Base-by-base conservation (phyloP, 2,797 vertebrate genomes). In the Sciurus vulgaris region DNA sequence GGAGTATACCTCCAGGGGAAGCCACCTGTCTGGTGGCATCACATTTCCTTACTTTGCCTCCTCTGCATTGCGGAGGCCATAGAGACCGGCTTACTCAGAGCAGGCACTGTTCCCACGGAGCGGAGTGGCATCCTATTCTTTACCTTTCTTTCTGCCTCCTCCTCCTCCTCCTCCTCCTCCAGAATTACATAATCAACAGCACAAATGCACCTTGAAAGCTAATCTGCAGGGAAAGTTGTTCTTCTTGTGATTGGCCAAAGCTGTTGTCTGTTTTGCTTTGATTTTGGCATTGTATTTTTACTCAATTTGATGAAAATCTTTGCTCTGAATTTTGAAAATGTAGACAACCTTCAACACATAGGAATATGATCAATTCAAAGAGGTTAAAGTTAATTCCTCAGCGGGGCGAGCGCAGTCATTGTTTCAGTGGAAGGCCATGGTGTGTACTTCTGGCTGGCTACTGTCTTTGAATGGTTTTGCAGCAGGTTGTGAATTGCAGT, bases 11-110 rank as follows among this genome's bases (percentile, higher is more conserved):
- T 11, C 47, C 47, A 47, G 47, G 11, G 49, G 9, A 35, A 41
- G 85, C 67, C 30, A 15, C 7, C 41, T 38, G 84, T n/a, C 35
- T 15, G 15, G 24, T 17, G 47, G 33, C 0, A 15, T 49, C 35
- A 30, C 26, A 22, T 20, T 28, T 28, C 15, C 5, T 13, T 1
- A 17, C 44, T 30, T 38, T 61, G 54, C 70, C 69, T 51, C 2
- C 0, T 20, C 9, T 11, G 76, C 28, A 11, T 3, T 11, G 11
- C 44, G 33, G 15, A 11, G 17, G 26, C n/a, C 24, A 5, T 56
- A 22, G 56, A 59, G 56, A 59, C 56, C 18, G 4, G 56, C 5
- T 56, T 59, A 22, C 56, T 26, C 56, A 24, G 56, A 59, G 56
- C 56, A 59, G 56, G 24, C 56, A 7, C 18, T 59, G 5, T 26